Conservation (phyloP, 2,113 vertebrate species). For the Prunella fulvescens region DNA sequence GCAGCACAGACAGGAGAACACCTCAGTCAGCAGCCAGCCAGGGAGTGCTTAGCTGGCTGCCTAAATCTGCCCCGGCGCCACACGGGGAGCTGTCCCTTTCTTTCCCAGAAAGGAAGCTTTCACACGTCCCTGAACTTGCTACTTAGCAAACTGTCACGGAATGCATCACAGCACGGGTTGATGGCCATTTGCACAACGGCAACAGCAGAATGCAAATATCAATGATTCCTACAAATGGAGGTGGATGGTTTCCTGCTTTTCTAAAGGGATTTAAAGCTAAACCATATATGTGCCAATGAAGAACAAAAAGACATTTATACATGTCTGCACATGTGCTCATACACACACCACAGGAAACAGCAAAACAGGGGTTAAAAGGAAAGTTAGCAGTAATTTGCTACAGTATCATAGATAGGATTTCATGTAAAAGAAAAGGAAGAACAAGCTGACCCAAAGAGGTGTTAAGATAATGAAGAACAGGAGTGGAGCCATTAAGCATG, state of each 20-base stretch:
- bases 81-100: neutral
- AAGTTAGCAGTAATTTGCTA: neutral
- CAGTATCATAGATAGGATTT: neutral
- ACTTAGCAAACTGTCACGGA: neutral
- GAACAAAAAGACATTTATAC: neutral
- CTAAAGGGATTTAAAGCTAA: neutral
- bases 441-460: neutral
- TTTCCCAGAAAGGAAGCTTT: slow-evolving; percentile 3
- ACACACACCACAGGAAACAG: rapidly evolving
- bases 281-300: neutral
- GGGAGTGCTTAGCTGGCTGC: neutral
- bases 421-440: neutral
- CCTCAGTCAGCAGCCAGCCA: neutral
- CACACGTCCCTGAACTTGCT: neutral
- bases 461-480: neutral
- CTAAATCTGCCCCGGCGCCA: neutral
- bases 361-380: neutral
- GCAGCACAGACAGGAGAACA: neutral
- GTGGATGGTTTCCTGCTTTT: neutral
- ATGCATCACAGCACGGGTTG: rapidly evolving
- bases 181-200: neutral
- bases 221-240: neutral
- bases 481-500: neutral
- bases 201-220: neutral
- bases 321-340: neutral